Evolutionary conservation across 35 echinoderm and acorn worm species (phyloP).

Genomic region (Anneissia japonica): DNA sequence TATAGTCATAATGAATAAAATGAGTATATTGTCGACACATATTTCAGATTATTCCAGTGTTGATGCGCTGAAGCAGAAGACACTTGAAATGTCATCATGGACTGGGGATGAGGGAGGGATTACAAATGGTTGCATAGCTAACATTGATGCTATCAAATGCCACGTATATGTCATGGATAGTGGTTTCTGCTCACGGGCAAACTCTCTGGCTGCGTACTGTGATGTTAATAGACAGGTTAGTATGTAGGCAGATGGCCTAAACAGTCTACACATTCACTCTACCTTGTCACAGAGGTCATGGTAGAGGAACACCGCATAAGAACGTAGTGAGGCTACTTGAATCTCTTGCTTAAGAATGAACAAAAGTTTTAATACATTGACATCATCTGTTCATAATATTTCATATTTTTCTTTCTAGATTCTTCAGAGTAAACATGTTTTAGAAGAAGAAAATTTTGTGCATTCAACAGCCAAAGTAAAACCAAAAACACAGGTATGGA

Average conservation of each 20-base stretch:
- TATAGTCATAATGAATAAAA: no score
- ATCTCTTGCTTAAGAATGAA: no score
- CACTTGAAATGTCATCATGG: constrained; percentile 72
- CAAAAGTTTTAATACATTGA: no score
- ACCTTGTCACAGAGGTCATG: no score
- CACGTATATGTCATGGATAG: constrained; percentile 54
- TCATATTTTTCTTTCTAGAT: no score
- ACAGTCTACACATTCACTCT: not conserved
- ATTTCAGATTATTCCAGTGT: constrained; percentile 32
- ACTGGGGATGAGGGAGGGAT: constrained; percentile 46
- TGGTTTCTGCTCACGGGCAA: constrained; percentile 82
- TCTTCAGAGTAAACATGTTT: no score
- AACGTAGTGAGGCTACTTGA: no score
- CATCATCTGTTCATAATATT: no score
- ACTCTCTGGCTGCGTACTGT: constrained; percentile 84
- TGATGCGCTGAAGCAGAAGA: constrained; percentile 52
- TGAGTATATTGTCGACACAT: constrained; percentile 37
- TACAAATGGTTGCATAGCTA: constrained; percentile 31
- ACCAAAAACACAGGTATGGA: no score
- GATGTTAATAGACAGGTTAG: constrained; percentile 92
- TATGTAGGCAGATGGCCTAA: not conserved
- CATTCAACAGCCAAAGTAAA: no score
- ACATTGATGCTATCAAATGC: constrained; percentile 59
- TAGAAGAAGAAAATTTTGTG: no score
- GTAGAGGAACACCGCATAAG: no score